Conservation (phyloP, 2,797 vertebrate species). For the Coracias cyanogaster region DNA sequence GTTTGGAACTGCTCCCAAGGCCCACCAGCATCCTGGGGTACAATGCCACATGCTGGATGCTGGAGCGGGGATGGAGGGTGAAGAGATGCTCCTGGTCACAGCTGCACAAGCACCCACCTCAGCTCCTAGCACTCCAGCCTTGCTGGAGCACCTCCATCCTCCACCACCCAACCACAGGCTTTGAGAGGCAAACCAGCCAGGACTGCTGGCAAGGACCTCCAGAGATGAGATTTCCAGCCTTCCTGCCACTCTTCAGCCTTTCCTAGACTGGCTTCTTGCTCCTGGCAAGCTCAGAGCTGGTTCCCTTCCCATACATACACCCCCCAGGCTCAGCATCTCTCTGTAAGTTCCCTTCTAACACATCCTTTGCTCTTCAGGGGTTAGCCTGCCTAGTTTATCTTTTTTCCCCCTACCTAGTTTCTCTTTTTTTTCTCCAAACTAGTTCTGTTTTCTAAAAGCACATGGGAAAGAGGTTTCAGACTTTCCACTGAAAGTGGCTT, state of each 20-base stretch:
- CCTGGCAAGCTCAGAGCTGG: neutral
- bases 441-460: constrained; percentile 16
- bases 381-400: neutral
- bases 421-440: neutral
- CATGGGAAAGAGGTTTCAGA: neutral
- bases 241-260: neutral
- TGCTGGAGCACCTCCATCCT: neutral
- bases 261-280: neutral
- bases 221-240: neutral
- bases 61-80: neutral
- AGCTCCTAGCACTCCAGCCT: neutral
- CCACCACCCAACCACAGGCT: neutral
- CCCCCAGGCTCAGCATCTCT: neutral
- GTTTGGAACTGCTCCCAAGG: neutral
- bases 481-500: neutral
- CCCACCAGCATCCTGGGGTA: neutral
- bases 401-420: neutral
- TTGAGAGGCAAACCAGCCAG: neutral
- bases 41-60: neutral
- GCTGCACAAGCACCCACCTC: neutral
- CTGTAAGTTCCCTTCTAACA: neutral
- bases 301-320: neutral
- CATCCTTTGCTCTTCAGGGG: neutral
- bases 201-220: neutral
- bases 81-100: neutral